Conservation (phyloP, 2,113 vertebrate species). For the Otolemur garnettii region DNA sequence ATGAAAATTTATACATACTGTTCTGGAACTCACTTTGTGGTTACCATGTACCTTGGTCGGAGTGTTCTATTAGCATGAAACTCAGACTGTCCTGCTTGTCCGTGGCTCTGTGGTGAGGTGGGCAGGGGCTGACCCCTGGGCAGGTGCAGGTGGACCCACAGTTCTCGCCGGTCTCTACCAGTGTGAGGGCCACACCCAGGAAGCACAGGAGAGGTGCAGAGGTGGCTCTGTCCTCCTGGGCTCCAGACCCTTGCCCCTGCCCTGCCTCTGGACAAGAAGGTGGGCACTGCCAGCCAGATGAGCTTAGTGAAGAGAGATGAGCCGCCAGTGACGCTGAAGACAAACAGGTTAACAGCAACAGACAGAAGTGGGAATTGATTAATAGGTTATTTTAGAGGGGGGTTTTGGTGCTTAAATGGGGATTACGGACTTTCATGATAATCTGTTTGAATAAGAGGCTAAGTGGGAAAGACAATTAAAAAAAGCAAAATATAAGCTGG, state of each 20-base stretch:
- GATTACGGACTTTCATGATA: background rate
- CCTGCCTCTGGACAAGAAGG: background rate
- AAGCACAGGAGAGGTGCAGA: background rate
- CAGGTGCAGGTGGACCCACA: background rate
- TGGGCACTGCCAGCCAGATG: fast-evolving
- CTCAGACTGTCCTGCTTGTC: background rate
- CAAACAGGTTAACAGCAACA: background rate
- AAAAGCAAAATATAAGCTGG: background rate
- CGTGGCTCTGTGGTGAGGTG: background rate
- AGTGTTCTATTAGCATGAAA: background rate
- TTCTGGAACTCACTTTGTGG: background rate
- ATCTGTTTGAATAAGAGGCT: background rate
- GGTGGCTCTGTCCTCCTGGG: background rate
- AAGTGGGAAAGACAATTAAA: background rate
- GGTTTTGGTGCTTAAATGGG: background rate
- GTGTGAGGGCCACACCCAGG: fast-evolving
- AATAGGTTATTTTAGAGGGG: background rate
- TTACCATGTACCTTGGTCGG: background rate
- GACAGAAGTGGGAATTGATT: background rate
- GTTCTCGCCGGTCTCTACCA: fast-evolving
- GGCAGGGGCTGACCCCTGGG: background rate
- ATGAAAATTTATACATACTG: background rate
- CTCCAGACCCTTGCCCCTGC: background rate
- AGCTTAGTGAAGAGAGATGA: background rate
- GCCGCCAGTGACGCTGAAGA: fast-evolving